These are phyloP conservation scores for Talpa occidentalis DNA, from an alignment of 2,113 vertebrate species.

Conservation along the genomic window DNA sequence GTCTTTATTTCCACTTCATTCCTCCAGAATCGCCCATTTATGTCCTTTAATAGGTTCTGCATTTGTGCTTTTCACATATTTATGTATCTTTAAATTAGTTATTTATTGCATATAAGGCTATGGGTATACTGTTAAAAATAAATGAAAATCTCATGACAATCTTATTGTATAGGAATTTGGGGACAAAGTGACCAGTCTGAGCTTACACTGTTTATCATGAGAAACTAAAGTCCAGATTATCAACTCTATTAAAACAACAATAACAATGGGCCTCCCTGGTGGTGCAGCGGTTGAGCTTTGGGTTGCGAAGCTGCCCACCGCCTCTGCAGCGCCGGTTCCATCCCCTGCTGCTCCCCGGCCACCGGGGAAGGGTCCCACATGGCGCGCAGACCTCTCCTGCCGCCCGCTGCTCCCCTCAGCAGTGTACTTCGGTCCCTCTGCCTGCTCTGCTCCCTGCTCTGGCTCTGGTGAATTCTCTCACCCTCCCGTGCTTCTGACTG, in stretches of 20 bases:
- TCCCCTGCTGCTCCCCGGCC: too few species aligned
- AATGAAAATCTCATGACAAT: not conserved
- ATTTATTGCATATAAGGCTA: not conserved
- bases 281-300: too few species aligned
- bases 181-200: not conserved
- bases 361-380: too few species aligned
- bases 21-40: not conserved
- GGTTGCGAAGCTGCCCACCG: too few species aligned
- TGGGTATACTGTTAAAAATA: not conserved
- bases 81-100: not conserved
- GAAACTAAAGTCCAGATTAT: not conserved
- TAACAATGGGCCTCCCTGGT: too few species aligned
- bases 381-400: too few species aligned
- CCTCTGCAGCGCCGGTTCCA: too few species aligned
- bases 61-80: not conserved
- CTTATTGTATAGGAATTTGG: not conserved
- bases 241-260: not conserved
- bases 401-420: too few species aligned
- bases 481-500: too few species aligned
- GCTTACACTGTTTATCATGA: not conserved
- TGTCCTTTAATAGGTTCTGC: rapidly evolving
- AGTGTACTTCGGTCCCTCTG: too few species aligned
- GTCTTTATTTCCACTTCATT: not conserved
- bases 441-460: too few species aligned
- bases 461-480: too few species aligned